phyloP scores from a whole-genome alignment of 92 coral and sea anemone genomes.

The Porites divaricata region DNA sequence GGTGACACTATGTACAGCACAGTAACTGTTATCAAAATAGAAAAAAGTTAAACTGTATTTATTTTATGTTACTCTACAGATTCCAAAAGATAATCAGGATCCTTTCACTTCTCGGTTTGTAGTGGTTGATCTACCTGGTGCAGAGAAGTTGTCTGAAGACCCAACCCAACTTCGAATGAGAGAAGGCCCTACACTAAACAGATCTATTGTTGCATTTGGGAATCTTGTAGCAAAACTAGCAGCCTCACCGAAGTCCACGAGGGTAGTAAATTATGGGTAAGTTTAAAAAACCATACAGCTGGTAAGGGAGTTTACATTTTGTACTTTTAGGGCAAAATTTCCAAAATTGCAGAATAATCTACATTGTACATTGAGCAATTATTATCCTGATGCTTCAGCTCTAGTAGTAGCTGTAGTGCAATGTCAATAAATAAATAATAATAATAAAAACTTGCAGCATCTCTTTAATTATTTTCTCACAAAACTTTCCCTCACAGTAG shows the following conservation, averaged over 20 bases:
- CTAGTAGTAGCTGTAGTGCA: background rate
- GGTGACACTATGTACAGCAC: too few relatives aligned
- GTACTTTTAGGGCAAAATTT: too few relatives aligned
- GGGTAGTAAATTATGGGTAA: slow-evolving; percentile 73
- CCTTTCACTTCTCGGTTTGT: slow-evolving; percentile 61
- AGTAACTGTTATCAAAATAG: too few relatives aligned
- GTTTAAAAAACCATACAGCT: background rate
- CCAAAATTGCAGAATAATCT: too few relatives aligned
- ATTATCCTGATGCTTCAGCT: background rate
- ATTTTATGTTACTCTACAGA: slow-evolving; percentile 25
- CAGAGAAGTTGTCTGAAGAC: slow-evolving; percentile 87
- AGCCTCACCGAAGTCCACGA: slow-evolving; percentile 58
- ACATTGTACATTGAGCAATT: too few relatives aligned
- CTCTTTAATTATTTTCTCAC: too few relatives aligned
- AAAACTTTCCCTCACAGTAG: too few relatives aligned
- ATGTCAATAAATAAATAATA: too few relatives aligned
- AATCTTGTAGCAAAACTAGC: slow-evolving; percentile 68
- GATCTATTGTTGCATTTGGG: slow-evolving; percentile 67
- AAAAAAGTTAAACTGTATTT: background rate
- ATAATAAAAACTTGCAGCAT: too few relatives aligned
- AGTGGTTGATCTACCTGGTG: slow-evolving; percentile 84
- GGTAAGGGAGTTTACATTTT: too few relatives aligned
- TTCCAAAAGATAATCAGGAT: slow-evolving; percentile 62
- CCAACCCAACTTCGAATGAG: slow-evolving; percentile 89
- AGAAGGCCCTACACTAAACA: slow-evolving; percentile 84